Conservation (phyloP, 64 coral and sea anemone genomes). For the Actinia equina region DNA sequence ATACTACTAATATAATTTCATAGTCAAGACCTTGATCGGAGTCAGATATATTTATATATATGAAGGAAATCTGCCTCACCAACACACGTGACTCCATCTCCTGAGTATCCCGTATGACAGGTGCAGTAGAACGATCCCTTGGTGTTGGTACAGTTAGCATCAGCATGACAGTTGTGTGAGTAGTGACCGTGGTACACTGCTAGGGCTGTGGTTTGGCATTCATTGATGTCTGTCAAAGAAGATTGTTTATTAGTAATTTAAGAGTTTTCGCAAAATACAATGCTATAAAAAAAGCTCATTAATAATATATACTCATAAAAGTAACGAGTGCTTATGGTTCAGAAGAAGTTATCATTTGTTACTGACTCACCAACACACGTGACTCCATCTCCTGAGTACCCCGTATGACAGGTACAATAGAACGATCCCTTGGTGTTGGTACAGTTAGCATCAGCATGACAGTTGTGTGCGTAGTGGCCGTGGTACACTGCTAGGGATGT, state of each 20-base stretch:
- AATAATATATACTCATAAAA: background rate
- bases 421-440: constrained; percentile 57
- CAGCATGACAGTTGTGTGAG: constrained; percentile 28
- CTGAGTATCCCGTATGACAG: constrained; percentile 54
- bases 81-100: constrained; percentile 55
- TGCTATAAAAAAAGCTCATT: too few species aligned
- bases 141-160: constrained; percentile 58
- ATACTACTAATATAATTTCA: background rate
- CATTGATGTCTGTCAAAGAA: background rate
- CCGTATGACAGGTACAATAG: constrained; percentile 46
- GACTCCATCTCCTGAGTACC: constrained; percentile 63
- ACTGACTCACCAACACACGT: constrained; percentile 19
- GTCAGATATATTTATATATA: too few species aligned
- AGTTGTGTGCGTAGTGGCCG: background rate
- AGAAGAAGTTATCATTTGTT: too few species aligned
- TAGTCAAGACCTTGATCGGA: too few species aligned
- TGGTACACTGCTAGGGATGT: too few species aligned
- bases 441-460: constrained; percentile 45
- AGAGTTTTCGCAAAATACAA: too few species aligned
- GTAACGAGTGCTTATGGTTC: too few species aligned
- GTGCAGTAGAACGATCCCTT: constrained; percentile 57
- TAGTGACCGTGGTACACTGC: background rate
- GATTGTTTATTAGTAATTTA: too few species aligned
- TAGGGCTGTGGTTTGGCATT: background rate
- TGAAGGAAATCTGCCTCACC: too few species aligned